Evolutionary conservation across 2,113 vertebrate genomes (phyloP).

Genomic region (Spheniscus mendiculus): DNA sequence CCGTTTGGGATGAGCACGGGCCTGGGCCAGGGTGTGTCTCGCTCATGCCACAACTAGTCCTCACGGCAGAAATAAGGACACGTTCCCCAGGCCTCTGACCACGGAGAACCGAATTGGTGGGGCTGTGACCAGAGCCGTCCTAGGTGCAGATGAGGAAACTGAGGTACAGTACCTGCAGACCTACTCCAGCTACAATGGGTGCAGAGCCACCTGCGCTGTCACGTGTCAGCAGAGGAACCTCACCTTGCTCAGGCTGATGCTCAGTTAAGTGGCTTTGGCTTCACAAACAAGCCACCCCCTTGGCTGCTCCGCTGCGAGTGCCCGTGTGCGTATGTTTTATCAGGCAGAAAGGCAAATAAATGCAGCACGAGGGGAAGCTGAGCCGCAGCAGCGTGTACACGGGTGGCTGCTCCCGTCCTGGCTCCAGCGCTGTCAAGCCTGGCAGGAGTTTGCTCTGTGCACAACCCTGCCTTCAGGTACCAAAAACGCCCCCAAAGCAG

Average conservation of each 20-base stretch:
- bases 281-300: not conserved
- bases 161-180: not conserved
- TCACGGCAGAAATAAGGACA: fast-evolving
- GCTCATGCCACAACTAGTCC: not conserved
- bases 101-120: fast-evolving
- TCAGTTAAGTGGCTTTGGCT: not conserved
- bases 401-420: not conserved
- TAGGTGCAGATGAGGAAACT: not conserved
- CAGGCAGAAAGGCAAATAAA: not conserved
- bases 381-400: not conserved
- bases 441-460: not conserved
- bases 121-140: not conserved
- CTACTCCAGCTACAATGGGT: fast-evolving
- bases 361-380: not conserved
- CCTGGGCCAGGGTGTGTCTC: not conserved
- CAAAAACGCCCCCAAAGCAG: not conserved
- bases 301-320: not conserved
- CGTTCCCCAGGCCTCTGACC: not conserved
- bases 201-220: not conserved
- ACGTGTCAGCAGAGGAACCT: not conserved
- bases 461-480: not conserved
- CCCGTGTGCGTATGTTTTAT: fast-evolving
- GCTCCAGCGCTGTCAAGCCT: not conserved
- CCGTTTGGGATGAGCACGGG: not conserved
- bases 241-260: not conserved